These are phyloP conservation scores for Oophaga sylvatica DNA, from an alignment of 2,797 vertebrate genomes.

Conservation along the genomic window DNA sequence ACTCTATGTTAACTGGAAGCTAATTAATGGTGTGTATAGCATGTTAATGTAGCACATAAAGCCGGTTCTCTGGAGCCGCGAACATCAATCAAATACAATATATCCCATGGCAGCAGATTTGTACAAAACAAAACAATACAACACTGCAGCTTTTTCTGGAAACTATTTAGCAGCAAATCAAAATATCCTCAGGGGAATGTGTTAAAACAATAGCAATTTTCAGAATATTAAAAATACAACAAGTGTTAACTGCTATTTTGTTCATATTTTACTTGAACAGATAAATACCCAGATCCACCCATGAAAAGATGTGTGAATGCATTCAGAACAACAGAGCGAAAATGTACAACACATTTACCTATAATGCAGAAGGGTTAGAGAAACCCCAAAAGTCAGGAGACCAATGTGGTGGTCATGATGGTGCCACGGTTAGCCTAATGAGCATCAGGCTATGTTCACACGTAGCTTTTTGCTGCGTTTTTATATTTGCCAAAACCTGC, in stretches of 20 bases:
- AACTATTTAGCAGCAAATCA: conserved; percentile 9
- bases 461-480: no score
- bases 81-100: conserved; percentile 14
- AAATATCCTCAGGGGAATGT: not conserved
- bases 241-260: not conserved
- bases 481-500: no score
- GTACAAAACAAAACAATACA: not conserved
- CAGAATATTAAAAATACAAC: not conserved
- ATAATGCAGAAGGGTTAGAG: not conserved
- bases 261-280: not conserved
- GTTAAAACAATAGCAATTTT: conserved; percentile 2
- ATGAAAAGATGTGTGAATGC: not conserved
- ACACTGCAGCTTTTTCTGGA: not conserved
- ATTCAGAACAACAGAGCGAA: not conserved
- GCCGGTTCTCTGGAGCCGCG: not conserved
- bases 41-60: conserved; percentile 1
- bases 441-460: no score
- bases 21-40: conserved; percentile 19
- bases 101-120: conserved; percentile 17
- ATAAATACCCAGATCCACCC: not conserved
- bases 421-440: no score
- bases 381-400: not conserved
- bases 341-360: no score
- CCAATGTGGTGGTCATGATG: not conserved
- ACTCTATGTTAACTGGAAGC: not conserved